These are phyloP conservation scores for Orius laevigatus DNA, from an alignment of 1,140 invertebrate species.

Conservation along the genomic window DNA sequence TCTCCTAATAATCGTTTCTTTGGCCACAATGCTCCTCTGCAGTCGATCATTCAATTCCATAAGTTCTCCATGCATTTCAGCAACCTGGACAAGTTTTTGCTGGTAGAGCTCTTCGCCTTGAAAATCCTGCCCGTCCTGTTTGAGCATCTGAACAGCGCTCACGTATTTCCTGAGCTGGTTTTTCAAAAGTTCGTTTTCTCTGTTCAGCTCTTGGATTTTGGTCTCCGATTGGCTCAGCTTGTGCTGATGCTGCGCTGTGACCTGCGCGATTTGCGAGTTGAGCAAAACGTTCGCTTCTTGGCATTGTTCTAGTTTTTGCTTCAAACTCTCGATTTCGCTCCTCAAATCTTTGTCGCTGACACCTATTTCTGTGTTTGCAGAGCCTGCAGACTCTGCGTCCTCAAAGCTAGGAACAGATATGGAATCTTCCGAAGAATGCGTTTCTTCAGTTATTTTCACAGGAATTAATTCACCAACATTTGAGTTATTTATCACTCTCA, in stretches of 20 bases:
- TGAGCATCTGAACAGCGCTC: conserved; percentile 71
- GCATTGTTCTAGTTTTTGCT: conserved; percentile 25
- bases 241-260: conserved; percentile 25
- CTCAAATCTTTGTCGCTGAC: not conserved
- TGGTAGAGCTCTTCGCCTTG: conserved; percentile 68
- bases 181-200: conserved; percentile 74
- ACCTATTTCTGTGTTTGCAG: too few species aligned
- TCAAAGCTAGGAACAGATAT: conserved; percentile 27
- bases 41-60: conserved; percentile 80
- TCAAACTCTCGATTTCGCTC: conserved; percentile 20
- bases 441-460: conserved; percentile 26
- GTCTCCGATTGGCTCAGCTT: conserved; percentile 22
- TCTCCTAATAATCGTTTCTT: conserved; percentile 36
- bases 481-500: conserved; percentile 31
- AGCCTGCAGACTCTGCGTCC: too few species aligned
- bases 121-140: conserved; percentile 31
- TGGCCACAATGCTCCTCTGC: conserved; percentile 31
- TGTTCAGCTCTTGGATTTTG: conserved; percentile 32
- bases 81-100: conserved; percentile 78
- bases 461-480: conserved; percentile 34
- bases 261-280: conserved; percentile 27
- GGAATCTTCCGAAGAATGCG: conserved; percentile 27
- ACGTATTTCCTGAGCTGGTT: conserved; percentile 82
- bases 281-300: conserved; percentile 30
- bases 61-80: conserved; percentile 89